These are phyloP conservation scores for Eilema griseolum DNA, from an alignment of 2,888 invertebrate genomes.

Conservation along the genomic window DNA sequence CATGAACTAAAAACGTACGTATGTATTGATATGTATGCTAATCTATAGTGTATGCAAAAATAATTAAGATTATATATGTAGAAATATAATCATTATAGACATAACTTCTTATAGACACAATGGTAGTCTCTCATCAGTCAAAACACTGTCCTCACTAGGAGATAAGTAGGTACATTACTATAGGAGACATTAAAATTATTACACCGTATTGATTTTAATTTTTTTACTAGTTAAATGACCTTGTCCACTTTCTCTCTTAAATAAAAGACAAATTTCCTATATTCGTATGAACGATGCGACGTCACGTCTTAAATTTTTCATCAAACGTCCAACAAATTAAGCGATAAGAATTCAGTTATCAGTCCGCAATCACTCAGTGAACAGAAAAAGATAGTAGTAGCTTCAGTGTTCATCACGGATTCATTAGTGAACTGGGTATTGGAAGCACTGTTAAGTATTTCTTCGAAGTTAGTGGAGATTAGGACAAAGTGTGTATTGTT, in stretches of 20 bases:
- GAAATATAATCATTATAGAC: neutral
- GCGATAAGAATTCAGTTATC: slow-evolving; percentile 50
- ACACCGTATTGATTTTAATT: slow-evolving; percentile 26
- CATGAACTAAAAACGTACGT: too few relatives aligned
- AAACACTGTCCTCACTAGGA: neutral
- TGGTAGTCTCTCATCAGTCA: neutral
- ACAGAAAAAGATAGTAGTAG: slow-evolving; percentile 48
- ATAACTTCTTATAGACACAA: neutral
- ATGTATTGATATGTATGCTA: too few relatives aligned
- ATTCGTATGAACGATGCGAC: slow-evolving; percentile 17
- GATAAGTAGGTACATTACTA: neutral
- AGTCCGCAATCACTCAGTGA: slow-evolving; percentile 57
- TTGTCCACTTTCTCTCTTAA: slow-evolving; percentile 40
- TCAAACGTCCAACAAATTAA: slow-evolving; percentile 44
- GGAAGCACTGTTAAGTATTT: neutral
- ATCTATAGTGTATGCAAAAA: neutral
- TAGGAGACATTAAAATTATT: slow-evolving; percentile 7
- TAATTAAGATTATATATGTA: neutral
- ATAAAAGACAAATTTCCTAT: slow-evolving; percentile 30
- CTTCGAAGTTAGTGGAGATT: slow-evolving; percentile 1
- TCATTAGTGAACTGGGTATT: slow-evolving; percentile 45
- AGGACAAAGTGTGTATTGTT: neutral
- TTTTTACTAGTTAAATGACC: slow-evolving; percentile 32
- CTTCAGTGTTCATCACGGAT: slow-evolving; percentile 42
- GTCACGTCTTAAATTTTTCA: neutral